Evolutionary conservation across 1,140 invertebrate species (phyloP).

Genomic region (Atta texana): DNA sequence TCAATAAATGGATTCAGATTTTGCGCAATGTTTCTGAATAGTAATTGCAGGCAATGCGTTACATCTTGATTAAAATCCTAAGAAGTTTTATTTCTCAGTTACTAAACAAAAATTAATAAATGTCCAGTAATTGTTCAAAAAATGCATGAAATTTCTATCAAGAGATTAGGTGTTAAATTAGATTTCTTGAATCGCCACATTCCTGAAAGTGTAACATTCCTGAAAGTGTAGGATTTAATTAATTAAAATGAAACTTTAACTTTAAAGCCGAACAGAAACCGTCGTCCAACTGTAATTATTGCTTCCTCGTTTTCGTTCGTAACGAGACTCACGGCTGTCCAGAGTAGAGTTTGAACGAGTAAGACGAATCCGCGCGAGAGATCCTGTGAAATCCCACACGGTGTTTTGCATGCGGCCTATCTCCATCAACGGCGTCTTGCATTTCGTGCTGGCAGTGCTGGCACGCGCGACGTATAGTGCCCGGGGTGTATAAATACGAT

Average conservation of each 20-base stretch:
- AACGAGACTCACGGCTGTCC: conserved; percentile 24
- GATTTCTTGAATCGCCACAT: background rate
- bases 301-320: conserved; percentile 30
- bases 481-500: conserved; percentile 76
- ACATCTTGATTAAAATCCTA: too few relatives aligned
- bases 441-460: conserved; percentile 70
- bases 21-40: too few relatives aligned
- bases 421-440: conserved; percentile 71
- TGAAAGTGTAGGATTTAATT: background rate
- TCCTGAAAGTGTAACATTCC: background rate
- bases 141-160: too few relatives aligned
- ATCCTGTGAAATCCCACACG: conserved; percentile 74
- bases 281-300: conserved; percentile 37
- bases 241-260: conserved; percentile 9
- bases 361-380: conserved; percentile 55
- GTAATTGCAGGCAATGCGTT: too few relatives aligned
- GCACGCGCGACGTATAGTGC: conserved; percentile 75
- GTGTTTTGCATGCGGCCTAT: conserved; percentile 73
- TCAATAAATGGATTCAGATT: too few relatives aligned
- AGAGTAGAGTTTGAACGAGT: conserved; percentile 48
- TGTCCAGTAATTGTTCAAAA: too few relatives aligned
- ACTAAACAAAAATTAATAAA: too few relatives aligned
- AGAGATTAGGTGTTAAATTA: background rate
- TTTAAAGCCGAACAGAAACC: background rate
- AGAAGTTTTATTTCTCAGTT: too few relatives aligned